Percentiles rank a stretch among this genome's conserved stretches.
phyloP scores from a whole-genome alignment of 2,888 invertebrate genomes.

The Lasiommata megera region DNA sequence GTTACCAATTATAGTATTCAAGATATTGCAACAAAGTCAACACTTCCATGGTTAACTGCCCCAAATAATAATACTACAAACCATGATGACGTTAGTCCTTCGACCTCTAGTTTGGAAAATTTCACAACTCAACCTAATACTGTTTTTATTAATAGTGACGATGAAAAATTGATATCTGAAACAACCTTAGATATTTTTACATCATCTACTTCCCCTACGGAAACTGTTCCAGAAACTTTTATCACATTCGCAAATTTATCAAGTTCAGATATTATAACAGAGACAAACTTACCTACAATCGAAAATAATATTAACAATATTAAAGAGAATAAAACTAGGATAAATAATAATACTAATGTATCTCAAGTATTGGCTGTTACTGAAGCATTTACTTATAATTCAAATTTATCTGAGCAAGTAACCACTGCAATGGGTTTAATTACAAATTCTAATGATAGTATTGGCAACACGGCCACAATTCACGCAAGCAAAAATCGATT shows the following conservation, averaged over 20 bases:
- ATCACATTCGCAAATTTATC: background rate
- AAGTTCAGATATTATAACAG: background rate
- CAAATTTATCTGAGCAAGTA: background rate
- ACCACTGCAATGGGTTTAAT: background rate
- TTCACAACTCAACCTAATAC: background rate
- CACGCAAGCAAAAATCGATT: background rate
- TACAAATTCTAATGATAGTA: background rate
- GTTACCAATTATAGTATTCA: background rate
- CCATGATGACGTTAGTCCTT: background rate
- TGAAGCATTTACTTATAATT: background rate
- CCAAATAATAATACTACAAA: background rate
- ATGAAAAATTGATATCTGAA: too few species aligned
- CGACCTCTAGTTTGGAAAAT: background rate
- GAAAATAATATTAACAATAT: background rate
- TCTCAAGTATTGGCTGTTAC: background rate
- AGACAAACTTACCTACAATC: background rate
- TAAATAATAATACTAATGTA: background rate
- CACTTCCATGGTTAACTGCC: background rate
- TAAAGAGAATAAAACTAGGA: background rate
- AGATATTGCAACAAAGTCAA: background rate
- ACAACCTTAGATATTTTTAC: too few species aligned
- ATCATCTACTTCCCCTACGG: background rate
- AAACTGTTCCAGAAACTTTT: background rate
- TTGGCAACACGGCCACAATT: background rate
- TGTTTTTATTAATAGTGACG: background rate